A percentile compares a stretch with the other conserved stretches of the same genome.
Conservation (phyloP, 2,113 vertebrate species). For the Oryzias woworae region DNA sequence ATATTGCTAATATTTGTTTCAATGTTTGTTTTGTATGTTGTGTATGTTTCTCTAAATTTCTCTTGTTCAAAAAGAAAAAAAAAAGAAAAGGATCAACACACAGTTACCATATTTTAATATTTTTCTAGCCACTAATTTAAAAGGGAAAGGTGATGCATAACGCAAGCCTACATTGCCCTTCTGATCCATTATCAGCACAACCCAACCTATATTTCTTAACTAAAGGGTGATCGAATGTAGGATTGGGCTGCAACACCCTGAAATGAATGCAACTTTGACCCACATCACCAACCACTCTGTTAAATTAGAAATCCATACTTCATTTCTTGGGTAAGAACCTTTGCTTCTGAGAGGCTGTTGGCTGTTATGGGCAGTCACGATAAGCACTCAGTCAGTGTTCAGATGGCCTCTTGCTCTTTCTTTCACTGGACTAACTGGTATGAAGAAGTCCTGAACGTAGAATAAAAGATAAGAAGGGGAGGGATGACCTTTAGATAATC, state of each 20-base stretch:
- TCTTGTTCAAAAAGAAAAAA: slow-evolving; percentile 28
- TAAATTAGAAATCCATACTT: slow-evolving; percentile 79
- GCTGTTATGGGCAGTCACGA: slow-evolving; percentile 49
- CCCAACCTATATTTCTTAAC: slow-evolving; percentile 62
- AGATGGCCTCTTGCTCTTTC: slow-evolving; percentile 33
- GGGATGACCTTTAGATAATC: slow-evolving; percentile 65
- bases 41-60: not conserved
- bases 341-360: slow-evolving; percentile 54
- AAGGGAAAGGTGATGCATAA: slow-evolving; percentile 60
- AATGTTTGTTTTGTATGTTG: not conserved
- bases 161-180: slow-evolving; percentile 49
- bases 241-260: slow-evolving; percentile 48
- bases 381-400: slow-evolving; percentile 64
- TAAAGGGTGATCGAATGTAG: slow-evolving; percentile 52
- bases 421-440: slow-evolving; percentile 29
- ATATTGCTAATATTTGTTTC: no score
- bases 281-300: slow-evolving; percentile 61
- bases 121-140: slow-evolving; percentile 43
- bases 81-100: slow-evolving; percentile 56
- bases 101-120: slow-evolving; percentile 66
- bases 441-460: slow-evolving; percentile 39
- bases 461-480: slow-evolving; percentile 25
- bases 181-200: slow-evolving; percentile 57
- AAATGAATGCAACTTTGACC: slow-evolving; percentile 73
- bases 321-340: slow-evolving; percentile 70